phyloP scores from a whole-genome alignment of 2,113 vertebrate species.

The Sander lucioperca region DNA sequence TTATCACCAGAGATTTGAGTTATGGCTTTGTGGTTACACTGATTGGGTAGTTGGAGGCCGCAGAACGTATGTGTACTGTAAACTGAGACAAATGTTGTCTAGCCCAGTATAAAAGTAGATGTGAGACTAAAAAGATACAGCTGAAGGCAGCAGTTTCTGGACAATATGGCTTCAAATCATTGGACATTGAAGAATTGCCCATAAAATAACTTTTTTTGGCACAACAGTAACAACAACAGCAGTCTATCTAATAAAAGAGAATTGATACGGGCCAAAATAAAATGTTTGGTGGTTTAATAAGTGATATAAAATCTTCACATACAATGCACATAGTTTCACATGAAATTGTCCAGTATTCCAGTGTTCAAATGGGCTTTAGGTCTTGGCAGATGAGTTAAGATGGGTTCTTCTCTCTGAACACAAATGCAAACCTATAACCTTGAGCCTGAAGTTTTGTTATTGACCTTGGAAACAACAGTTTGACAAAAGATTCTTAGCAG shows the following conservation, averaged over 20 bases:
- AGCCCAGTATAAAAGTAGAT: slow-evolving; percentile 56
- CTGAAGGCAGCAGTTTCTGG: slow-evolving; percentile 48
- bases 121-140: slow-evolving; percentile 64
- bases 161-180: slow-evolving; percentile 50
- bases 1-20: slow-evolving; percentile 74
- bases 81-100: slow-evolving; percentile 66
- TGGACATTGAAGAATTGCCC: slow-evolving; percentile 51
- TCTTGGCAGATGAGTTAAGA: slow-evolving; percentile 24
- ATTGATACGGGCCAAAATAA: slow-evolving; percentile 30
- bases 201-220: slow-evolving; percentile 59
- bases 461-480: background rate
- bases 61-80: slow-evolving; percentile 69
- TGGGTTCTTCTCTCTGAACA: slow-evolving; percentile 11
- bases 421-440: slow-evolving; percentile 8
- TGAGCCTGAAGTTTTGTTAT: background rate
- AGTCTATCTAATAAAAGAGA: slow-evolving; percentile 10
- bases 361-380: slow-evolving; percentile 24
- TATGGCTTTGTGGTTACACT: slow-evolving; percentile 61
- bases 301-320: slow-evolving; percentile 48
- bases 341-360: slow-evolving; percentile 18
- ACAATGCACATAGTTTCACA: slow-evolving; percentile 25
- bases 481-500: background rate
- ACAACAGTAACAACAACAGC: slow-evolving; percentile 40
- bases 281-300: slow-evolving; percentile 47
- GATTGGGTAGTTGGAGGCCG: slow-evolving; percentile 67